Evolutionary conservation across 37 sponge, comb jelly and placozoan genomes (phyloP).

Genomic region (Cliona cf. orientalis): DNA sequence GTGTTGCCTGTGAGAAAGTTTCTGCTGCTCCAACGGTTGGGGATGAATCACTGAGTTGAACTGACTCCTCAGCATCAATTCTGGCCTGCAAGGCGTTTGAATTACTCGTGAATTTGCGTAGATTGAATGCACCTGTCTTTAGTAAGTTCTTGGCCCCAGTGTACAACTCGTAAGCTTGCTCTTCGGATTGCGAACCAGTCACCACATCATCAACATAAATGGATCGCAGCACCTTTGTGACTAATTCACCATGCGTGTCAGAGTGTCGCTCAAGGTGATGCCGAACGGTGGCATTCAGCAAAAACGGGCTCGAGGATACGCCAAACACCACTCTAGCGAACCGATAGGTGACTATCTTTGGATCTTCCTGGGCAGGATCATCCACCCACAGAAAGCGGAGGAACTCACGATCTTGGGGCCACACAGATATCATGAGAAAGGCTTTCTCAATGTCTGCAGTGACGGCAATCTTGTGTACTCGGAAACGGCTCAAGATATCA

Average conservation of each 20-base stretch:
- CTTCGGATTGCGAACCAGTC: conserved; percentile 16
- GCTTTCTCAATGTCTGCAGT: conserved; percentile 45
- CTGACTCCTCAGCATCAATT: not conserved
- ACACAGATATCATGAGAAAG: conserved; percentile 24
- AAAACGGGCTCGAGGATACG: conserved; percentile 10
- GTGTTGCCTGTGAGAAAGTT: conserved; percentile 20
- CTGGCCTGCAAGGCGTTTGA: conserved; percentile 17
- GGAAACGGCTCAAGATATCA: conserved; percentile 23
- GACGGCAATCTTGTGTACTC: conserved; percentile 13
- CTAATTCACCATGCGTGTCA: conserved; percentile 4
- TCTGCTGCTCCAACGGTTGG: not conserved
- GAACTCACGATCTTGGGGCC: conserved; percentile 14
- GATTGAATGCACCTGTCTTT: conserved; percentile 32
- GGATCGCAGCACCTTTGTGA: conserved; percentile 17
- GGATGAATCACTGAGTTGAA: not conserved
- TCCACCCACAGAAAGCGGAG: conserved; percentile 47
- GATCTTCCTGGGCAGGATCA: conserved; percentile 2
- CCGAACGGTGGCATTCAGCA: conserved; percentile 36
- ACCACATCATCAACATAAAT: conserved; percentile 42
- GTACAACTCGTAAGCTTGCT: conserved; percentile 37
- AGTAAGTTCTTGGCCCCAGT: conserved; percentile 11
- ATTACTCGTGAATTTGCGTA: conserved; percentile 33
- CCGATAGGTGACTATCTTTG: not conserved
- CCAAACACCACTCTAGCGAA: conserved; percentile 36
- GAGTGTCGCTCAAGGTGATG: conserved; percentile 17